These are phyloP conservation scores for Tokudaia muenninki DNA, from an alignment of 2,797 vertebrate species.

Conservation along the genomic window DNA sequence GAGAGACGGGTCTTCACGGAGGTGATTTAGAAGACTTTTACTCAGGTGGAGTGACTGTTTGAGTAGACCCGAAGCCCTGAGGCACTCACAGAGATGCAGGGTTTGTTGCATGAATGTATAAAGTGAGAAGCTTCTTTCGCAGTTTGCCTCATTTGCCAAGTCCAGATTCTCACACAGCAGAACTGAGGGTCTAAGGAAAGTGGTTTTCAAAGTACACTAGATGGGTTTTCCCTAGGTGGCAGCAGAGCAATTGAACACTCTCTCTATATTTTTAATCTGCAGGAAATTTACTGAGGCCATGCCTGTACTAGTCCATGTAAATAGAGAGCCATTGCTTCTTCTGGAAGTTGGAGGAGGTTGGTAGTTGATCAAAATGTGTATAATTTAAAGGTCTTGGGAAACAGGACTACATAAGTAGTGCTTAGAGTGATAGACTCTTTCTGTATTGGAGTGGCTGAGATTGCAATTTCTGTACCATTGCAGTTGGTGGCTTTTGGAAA, in stretches of 20 bases:
- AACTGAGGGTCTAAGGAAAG: background rate
- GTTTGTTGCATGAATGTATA: background rate
- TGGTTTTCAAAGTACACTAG: background rate
- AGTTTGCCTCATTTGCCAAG: background rate
- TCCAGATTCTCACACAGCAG: background rate
- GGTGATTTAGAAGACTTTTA: constrained; percentile 39
- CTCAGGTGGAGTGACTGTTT: background rate
- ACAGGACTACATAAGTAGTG: background rate
- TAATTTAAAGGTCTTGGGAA: background rate
- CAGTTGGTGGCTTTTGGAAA: background rate
- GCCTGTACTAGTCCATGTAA: background rate
- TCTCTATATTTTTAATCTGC: background rate
- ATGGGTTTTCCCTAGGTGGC: background rate
- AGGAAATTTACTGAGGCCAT: background rate
- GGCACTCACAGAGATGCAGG: background rate
- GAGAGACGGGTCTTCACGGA: background rate
- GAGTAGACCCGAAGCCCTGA: background rate
- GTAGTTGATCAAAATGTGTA: background rate
- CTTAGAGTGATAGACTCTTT: background rate
- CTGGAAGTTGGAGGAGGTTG: background rate
- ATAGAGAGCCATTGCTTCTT: background rate
- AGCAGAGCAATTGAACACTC: background rate
- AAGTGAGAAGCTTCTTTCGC: background rate
- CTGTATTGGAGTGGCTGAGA: background rate
- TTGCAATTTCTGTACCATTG: background rate